These are phyloP conservation scores for Amyelois transitella DNA, from an alignment of 1,140 invertebrate genomes.

Conservation along the genomic window DNA sequence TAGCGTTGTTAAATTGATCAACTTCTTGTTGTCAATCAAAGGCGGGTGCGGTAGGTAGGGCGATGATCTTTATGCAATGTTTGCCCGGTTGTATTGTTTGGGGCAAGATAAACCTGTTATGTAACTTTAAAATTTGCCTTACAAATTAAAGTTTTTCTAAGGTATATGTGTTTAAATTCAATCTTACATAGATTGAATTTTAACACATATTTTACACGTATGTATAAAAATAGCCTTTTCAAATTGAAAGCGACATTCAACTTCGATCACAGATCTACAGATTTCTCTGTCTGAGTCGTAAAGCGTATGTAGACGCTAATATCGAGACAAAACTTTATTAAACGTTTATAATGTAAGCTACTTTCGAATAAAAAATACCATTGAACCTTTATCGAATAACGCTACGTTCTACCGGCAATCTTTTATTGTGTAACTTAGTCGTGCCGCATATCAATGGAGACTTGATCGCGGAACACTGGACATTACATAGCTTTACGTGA, in stretches of 20 bases:
- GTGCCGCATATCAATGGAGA: conserved; percentile 10
- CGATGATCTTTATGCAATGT: conserved; percentile 8
- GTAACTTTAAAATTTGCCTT: conserved; percentile 1
- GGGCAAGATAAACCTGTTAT: conserved; percentile 10
- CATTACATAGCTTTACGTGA: conserved; percentile 5
- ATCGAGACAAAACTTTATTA: too few species aligned
- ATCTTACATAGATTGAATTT: too few species aligned
- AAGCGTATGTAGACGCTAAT: too few species aligned
- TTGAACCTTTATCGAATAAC: neutral
- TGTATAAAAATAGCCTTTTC: too few species aligned
- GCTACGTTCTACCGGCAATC: conserved; percentile 2
- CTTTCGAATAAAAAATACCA: too few species aligned
- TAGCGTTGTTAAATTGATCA: neutral
- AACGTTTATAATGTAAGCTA: too few species aligned
- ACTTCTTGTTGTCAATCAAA: conserved; percentile 13
- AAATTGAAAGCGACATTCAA: too few species aligned
- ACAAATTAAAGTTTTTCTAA: too few species aligned
- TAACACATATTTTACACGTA: too few species aligned
- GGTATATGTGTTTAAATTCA: too few species aligned
- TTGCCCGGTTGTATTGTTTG: conserved; percentile 12
- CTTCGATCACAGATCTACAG: too few species aligned
- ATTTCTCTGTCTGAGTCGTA: too few species aligned
- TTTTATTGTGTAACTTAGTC: conserved; percentile 9
- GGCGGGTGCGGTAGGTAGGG: neutral
- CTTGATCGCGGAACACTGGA: conserved; percentile 5